Conservation (phyloP, 2,888 invertebrate species). For the Anoplius nigerrimus region DNA sequence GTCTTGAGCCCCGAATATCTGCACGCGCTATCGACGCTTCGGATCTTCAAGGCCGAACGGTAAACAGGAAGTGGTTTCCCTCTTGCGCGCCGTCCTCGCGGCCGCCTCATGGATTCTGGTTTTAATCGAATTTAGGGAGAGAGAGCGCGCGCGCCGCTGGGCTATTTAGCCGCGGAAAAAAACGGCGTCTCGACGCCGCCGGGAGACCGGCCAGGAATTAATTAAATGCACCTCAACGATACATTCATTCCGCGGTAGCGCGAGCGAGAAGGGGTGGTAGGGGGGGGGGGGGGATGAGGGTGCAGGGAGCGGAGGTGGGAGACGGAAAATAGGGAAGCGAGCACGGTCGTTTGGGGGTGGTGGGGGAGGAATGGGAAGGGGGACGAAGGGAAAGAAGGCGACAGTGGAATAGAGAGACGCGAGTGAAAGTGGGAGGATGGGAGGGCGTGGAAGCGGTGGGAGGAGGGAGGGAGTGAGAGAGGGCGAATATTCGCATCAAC, state of each 20-base stretch:
- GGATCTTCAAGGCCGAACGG: constrained; percentile 22
- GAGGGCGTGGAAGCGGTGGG: neutral
- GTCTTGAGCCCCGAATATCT: constrained; percentile 7
- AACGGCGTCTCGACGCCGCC: constrained; percentile 39
- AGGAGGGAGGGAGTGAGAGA: constrained; percentile 4
- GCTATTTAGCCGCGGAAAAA: constrained; percentile 38
- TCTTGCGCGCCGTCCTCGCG: constrained; percentile 6
- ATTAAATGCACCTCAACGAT: constrained; percentile 52
- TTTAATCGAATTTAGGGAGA: constrained; percentile 61
- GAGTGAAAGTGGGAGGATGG: constrained; percentile 16
- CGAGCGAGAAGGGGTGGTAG: too few species aligned
- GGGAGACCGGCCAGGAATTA: constrained; percentile 48
- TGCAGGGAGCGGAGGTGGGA: neutral
- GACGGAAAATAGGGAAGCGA: constrained; percentile 13
- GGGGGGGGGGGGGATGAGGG: neutral
- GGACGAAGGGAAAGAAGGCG: neutral
- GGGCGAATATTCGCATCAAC: constrained; percentile 21
- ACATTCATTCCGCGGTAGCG: constrained; percentile 37
- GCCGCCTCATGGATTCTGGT: constrained; percentile 41
- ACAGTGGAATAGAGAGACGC: neutral
- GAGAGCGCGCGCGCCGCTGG: constrained; percentile 35
- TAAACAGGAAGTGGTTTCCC: constrained; percentile 25
- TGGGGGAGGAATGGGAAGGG: neutral
- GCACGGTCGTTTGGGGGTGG: too few species aligned
- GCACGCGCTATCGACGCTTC: neutral